Conservation (phyloP, 2,888 invertebrate genomes). For the Agrypnus murinus region DNA sequence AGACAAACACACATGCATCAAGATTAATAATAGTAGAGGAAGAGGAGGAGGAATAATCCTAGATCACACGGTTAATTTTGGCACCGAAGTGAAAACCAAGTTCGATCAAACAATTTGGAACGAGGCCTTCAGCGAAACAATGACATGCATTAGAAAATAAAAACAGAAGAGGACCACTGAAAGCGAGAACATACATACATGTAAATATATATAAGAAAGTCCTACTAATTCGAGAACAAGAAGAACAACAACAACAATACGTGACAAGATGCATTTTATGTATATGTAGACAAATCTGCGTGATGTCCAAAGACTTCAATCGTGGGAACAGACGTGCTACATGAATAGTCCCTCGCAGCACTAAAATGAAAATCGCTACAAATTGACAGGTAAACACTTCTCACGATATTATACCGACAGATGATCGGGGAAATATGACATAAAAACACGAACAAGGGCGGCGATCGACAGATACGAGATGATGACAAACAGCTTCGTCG, state of each 20-base stretch:
- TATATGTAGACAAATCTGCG: slow-evolving; percentile 39
- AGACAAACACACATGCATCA: not conserved
- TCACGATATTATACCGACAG: slow-evolving; percentile 27
- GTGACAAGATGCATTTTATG: slow-evolving; percentile 36
- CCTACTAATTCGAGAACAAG: too few species aligned
- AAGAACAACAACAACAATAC: slow-evolving; percentile 10
- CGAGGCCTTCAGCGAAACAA: slow-evolving; percentile 17
- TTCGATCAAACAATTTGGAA: slow-evolving; percentile 13
- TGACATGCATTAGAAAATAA: slow-evolving; percentile 30
- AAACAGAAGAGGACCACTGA: slow-evolving; percentile 24
- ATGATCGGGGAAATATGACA: slow-evolving; percentile 20
- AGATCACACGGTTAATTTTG: not conserved
- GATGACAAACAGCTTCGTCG: not conserved
- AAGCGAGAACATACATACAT: slow-evolving; percentile 18
- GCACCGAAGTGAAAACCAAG: not conserved
- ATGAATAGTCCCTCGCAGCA: slow-evolving; percentile 16
- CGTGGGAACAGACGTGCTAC: slow-evolving; percentile 32
- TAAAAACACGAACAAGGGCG: slow-evolving; percentile 26
- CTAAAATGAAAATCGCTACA: slow-evolving; percentile 41
- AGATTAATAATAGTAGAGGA: not conserved
- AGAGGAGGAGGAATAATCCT: not conserved
- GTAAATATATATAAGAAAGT: slow-evolving; percentile 23
- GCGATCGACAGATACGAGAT: not conserved
- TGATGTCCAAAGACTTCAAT: slow-evolving; percentile 35
- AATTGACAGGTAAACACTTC: slow-evolving; percentile 47